Evolutionary conservation across 2,113 vertebrate genomes (phyloP), one percentile per base, ranked within the genome.

Genomic region (Sylvilagus bachmani): DNA sequence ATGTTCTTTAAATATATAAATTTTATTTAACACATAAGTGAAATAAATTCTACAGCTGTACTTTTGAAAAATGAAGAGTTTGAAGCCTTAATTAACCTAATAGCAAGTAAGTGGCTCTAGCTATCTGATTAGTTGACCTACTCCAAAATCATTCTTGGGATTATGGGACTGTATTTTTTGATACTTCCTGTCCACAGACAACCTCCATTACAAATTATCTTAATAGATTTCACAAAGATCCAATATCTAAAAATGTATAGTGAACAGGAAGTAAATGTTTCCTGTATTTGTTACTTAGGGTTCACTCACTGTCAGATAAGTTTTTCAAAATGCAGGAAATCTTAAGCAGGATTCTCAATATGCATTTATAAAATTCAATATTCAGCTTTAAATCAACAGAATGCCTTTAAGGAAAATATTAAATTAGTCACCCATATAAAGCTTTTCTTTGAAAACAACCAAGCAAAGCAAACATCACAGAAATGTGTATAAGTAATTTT

Each of bases 321-420:
- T 13, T 86, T 90, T 90, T 29, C n/a, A 90, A 61, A 95, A 21
- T 62, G 36, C 6, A 44, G 10, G 29, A 89, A 5, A 44, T 91
- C 49, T 90, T 66, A 53, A 73, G 22, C 22, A 82, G 64, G 24
- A 74, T 83, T 78, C 13, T 94, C 44, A 81, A 17, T 83, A 70
- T 73, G 78, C 29, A 66, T 90, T 95, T 70, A 75, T 86, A 44
- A 71, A 31, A 85, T 8, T 83, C 25, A 66, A 33, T 82, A 44
- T 83, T 83, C 17, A 90, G 22, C 22, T 88, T 10, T 58, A 93
- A 93, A 77, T 82, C 44, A 91, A 77, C 33, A 85, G 25, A 91
- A 66, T 89, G 25, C 5, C 84, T 90, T 44, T 92, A 90, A 74
- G 64, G 81, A 58, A 90, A 73, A 79, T 86, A 93, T 66, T 80